Percentiles rank a stretch among this genome's conserved stretches.
Evolutionary conservation across 2,797 vertebrate species (phyloP).

Genomic region (Channa striata): DNA sequence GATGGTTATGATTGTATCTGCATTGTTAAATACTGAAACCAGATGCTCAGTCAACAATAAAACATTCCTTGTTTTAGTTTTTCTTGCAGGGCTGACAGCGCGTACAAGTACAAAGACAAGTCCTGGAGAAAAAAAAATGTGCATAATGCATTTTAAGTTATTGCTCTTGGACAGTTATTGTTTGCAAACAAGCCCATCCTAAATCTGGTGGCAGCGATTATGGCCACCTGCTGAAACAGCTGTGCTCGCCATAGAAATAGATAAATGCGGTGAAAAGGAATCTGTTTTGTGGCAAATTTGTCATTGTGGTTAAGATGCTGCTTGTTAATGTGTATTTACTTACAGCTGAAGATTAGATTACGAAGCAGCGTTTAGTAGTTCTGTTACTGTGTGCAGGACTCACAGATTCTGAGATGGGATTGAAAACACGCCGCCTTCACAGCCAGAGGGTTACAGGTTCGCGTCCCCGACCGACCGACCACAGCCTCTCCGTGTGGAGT

Average conservation of each 20-base stretch:
- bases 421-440: too few relatives aligned
- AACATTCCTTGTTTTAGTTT: background rate
- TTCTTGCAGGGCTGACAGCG: conserved; percentile 11
- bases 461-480: too few relatives aligned
- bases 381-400: background rate
- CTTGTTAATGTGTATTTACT: conserved; percentile 1
- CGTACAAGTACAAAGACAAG: conserved; percentile 30
- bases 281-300: conserved; percentile 4
- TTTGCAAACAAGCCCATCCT: conserved; percentile 32
- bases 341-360: background rate
- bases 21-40: conserved; percentile 27
- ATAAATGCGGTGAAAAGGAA: conserved; percentile 22
- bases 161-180: conserved; percentile 29
- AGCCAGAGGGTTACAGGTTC: too few relatives aligned
- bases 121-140: conserved; percentile 16
- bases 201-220: conserved; percentile 33
- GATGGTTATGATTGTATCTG: conserved; percentile 22
- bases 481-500: too few relatives aligned
- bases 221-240: conserved; percentile 47
- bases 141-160: conserved; percentile 18
- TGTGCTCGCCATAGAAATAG: conserved; percentile 21
- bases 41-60: conserved; percentile 40
- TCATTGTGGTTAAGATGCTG: background rate
- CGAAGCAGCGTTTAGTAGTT: background rate
- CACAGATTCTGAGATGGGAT: background rate